Evolutionary conservation across 2,113 vertebrate species (phyloP).

Genomic region (Collichthys lucidus): DNA sequence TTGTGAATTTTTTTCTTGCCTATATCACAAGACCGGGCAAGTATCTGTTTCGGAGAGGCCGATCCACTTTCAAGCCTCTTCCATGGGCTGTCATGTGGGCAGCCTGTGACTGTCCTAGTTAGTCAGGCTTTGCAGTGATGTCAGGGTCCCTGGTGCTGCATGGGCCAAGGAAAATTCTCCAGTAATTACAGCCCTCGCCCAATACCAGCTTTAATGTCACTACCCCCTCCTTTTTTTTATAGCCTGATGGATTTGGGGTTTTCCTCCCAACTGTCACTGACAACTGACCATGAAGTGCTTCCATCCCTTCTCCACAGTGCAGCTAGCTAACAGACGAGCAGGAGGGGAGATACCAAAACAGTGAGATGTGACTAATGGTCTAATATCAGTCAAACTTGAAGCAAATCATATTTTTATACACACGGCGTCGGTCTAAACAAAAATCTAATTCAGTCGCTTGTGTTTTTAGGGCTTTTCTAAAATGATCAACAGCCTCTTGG

Average conservation of each 20-base stretch:
- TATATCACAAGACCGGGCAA: slow-evolving; percentile 19
- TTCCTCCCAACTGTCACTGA: slow-evolving; percentile 53
- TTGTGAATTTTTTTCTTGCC: slow-evolving; percentile 22
- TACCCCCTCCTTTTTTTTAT: not conserved
- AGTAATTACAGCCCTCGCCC: slow-evolving; percentile 41
- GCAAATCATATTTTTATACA: not conserved
- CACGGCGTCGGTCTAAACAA: not conserved
- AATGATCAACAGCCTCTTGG: not conserved
- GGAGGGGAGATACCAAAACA: not conserved
- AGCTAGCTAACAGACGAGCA: not conserved
- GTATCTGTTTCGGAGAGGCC: slow-evolving; percentile 42
- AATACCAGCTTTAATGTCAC: slow-evolving; percentile 23
- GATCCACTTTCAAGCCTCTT: slow-evolving; percentile 36
- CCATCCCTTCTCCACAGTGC: not conserved
- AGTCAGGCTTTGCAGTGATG: slow-evolving; percentile 58
- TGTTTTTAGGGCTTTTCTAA: not conserved
- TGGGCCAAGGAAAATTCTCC: slow-evolving; percentile 34
- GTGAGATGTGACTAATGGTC: slow-evolving; percentile 37
- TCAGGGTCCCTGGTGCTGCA: slow-evolving; percentile 36
- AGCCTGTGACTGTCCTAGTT: slow-evolving; percentile 37
- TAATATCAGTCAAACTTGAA: not conserved
- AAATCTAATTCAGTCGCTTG: too few species aligned
- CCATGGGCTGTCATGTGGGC: slow-evolving; percentile 28
- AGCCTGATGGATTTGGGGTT: slow-evolving; percentile 39
- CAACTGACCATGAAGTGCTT: slow-evolving; percentile 40